These are phyloP conservation scores for Autographa pulchrina DNA, from an alignment of 2,888 invertebrate species.

Conservation along the genomic window DNA sequence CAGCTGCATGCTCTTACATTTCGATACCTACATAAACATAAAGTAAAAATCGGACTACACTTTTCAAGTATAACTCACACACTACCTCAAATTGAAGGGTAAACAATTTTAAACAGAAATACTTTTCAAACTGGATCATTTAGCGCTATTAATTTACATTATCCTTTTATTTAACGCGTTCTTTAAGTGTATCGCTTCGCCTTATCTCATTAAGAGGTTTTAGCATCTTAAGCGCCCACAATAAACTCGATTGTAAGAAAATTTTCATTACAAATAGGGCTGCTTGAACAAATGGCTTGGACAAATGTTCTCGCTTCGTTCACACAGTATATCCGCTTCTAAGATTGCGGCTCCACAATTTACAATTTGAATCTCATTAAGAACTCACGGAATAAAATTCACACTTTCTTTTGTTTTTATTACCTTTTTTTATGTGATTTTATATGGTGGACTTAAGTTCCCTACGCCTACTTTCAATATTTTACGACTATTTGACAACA, in stretches of 20 bases:
- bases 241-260: constrained; percentile 48
- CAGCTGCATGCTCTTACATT: not conserved
- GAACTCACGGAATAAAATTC: constrained; percentile 26
- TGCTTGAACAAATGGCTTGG: constrained; percentile 51
- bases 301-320: constrained; percentile 48
- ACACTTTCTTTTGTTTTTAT: constrained; percentile 26
- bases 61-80: not conserved
- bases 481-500: no score
- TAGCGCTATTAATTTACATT: constrained; percentile 20
- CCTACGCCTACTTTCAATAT: no score
- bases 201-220: constrained; percentile 48
- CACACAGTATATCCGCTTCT: constrained; percentile 34
- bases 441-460: not conserved
- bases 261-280: constrained; percentile 49
- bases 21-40: not conserved
- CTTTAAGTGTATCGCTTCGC: constrained; percentile 31
- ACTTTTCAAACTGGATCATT: constrained; percentile 8
- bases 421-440: constrained; percentile 5
- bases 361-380: constrained; percentile 52
- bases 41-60: not conserved
- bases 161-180: constrained; percentile 33
- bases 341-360: constrained; percentile 58
- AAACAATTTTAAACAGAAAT: constrained; percentile 10
- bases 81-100: not conserved
- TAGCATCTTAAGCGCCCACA: constrained; percentile 41